These are phyloP conservation scores for Archips crataeganus DNA, from an alignment of 2,888 invertebrate genomes.

Conservation along the genomic window DNA sequence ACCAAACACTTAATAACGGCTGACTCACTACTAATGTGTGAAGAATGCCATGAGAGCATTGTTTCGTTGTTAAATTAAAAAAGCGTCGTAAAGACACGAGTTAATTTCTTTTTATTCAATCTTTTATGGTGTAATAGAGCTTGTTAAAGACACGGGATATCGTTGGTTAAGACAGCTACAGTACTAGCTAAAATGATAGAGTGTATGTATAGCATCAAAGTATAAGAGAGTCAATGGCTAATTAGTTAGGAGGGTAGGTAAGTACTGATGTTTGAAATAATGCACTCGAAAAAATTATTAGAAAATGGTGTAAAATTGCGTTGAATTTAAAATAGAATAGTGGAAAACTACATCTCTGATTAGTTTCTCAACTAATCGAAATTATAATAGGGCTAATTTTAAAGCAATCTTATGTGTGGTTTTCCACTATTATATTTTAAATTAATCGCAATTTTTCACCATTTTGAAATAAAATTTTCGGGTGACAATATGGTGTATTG, in stretches of 20 bases:
- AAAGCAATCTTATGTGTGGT: no score
- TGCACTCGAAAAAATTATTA: no score
- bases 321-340: no score
- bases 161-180: not conserved
- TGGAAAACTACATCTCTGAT: no score
- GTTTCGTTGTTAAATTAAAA: conserved; percentile 32
- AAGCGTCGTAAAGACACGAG: conserved; percentile 27
- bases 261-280: not conserved
- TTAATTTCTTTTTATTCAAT: conserved; percentile 32
- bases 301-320: no score
- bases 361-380: no score
- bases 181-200: not conserved
- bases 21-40: conserved; percentile 68
- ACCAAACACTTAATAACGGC: conserved; percentile 69
- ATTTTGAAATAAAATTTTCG: no score
- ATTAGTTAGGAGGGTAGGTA: not conserved
- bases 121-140: conserved; percentile 16
- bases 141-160: conserved; percentile 8
- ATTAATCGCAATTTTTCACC: no score
- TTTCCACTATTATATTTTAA: no score
- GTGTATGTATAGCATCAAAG: not conserved
- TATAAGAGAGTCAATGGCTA: not conserved
- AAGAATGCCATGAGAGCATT: conserved; percentile 38
- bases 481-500: no score
- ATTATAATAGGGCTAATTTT: no score